Conservation (phyloP, 2,797 vertebrate species). For the Anisognathus igniventris region DNA sequence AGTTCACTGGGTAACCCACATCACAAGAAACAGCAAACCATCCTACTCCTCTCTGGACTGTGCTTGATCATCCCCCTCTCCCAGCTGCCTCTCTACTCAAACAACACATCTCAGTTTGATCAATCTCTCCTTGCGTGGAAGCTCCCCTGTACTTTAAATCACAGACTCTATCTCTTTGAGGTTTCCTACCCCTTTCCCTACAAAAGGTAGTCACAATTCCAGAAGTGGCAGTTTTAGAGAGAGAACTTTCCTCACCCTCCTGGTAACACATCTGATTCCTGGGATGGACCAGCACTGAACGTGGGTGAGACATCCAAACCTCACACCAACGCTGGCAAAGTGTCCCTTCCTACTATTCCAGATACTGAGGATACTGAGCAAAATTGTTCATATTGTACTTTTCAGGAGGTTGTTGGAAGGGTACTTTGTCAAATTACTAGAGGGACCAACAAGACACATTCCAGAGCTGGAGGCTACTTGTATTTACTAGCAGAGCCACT, state of each 20-base stretch:
- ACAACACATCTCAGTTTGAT: not conserved
- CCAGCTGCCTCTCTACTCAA: not conserved
- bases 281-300: not conserved
- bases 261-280: not conserved
- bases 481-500: constrained; percentile 20
- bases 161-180: not conserved
- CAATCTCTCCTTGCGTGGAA: not conserved
- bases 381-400: not conserved
- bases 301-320: not conserved
- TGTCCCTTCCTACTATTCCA: not conserved
- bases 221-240: not conserved
- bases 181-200: not conserved
- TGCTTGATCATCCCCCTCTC: not conserved
- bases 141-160: not conserved
- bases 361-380: not conserved
- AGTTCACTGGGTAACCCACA: not conserved
- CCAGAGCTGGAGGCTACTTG: not conserved
- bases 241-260: not conserved
- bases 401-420: constrained; percentile 1
- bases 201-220: not conserved
- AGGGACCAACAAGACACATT: not conserved
- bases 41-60: not conserved
- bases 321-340: fast-evolving
- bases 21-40: not conserved
- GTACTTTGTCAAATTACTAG: constrained; percentile 12